Conservation (phyloP, 2,113 vertebrate genomes). For the Sterrhoptilus dennistouni region DNA sequence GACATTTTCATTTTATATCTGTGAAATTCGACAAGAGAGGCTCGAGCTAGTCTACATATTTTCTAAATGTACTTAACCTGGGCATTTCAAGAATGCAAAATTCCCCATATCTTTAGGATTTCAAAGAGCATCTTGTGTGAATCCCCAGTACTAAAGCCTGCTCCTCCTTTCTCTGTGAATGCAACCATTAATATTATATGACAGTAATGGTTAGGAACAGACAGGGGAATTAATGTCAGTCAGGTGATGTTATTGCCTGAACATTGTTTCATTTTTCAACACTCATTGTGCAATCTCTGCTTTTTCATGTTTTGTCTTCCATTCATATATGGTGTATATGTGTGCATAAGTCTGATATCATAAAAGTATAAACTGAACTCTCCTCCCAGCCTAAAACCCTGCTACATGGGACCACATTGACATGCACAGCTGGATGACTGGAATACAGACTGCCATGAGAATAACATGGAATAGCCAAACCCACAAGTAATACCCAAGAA, state of each 20-base stretch:
- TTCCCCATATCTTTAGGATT: background rate
- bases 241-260: background rate
- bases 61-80: background rate
- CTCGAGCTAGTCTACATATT: background rate
- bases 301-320: background rate
- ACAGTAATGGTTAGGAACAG: background rate
- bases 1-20: conserved; percentile 9
- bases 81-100: conserved; percentile 1
- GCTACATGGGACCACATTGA: fast-evolving
- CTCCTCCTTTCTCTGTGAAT: background rate
- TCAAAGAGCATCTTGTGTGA: background rate
- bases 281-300: background rate
- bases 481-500: background rate
- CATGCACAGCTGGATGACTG: background rate
- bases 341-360: background rate
- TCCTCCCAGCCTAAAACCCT: background rate
- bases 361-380: background rate
- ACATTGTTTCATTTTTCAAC: background rate
- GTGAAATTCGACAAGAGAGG: background rate
- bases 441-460: background rate
- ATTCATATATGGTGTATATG: background rate
- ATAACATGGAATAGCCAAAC: background rate
- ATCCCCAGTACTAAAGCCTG: background rate
- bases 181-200: background rate
- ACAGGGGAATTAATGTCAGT: background rate